phyloP scores from a whole-genome alignment of 2,888 invertebrate genomes.

The Dyspetes luteomarginatus region DNA sequence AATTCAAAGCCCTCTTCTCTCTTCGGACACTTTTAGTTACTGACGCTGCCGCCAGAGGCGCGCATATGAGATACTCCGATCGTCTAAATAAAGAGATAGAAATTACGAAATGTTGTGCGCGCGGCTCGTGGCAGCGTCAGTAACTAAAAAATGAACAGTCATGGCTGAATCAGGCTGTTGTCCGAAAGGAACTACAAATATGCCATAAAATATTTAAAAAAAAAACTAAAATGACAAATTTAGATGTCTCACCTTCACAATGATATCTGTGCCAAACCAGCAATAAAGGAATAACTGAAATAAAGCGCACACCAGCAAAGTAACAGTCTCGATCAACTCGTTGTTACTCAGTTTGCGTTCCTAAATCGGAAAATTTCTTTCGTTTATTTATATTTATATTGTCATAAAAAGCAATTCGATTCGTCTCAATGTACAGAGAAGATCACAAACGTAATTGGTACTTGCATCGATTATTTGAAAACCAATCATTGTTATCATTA shows the following conservation, averaged over 20 bases:
- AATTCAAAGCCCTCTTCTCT: background rate
- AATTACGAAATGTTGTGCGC: too few relatives aligned
- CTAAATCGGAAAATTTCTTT: background rate
- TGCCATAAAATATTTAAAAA: too few relatives aligned
- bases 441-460: background rate
- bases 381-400: background rate
- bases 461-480: constrained; percentile 64
- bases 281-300: constrained; percentile 65
- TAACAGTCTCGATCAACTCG: constrained; percentile 47
- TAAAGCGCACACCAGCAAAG: constrained; percentile 50
- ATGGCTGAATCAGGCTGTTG: too few relatives aligned
- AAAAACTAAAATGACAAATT: background rate
- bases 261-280: constrained; percentile 65
- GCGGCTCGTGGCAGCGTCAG: too few relatives aligned
- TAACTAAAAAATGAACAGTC: too few relatives aligned
- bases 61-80: too few relatives aligned
- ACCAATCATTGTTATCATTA: constrained; percentile 64
- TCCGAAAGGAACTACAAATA: too few relatives aligned
- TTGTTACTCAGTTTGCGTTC: constrained; percentile 35
- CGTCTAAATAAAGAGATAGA: too few relatives aligned
- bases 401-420: background rate
- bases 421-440: background rate
- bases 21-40: too few relatives aligned
- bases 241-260: constrained; percentile 48
- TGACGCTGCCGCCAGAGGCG: too few relatives aligned